phyloP scores from a whole-genome alignment of 2,888 invertebrate species.

The Scelioninae gen. 1 region DNA sequence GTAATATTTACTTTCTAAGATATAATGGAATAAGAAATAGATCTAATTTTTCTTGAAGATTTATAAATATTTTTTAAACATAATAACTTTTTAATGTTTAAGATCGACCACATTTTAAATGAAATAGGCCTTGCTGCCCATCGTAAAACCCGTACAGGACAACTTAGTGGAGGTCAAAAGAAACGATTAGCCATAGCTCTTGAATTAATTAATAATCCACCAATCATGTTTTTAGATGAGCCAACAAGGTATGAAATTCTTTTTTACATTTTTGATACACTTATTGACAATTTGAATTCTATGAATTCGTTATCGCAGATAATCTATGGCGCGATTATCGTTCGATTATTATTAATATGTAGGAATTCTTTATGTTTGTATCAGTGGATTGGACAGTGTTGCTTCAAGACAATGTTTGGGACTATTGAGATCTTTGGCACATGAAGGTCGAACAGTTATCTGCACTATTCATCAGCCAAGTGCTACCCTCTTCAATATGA shows the following conservation, averaged over 20 bases:
- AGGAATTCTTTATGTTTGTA: conserved; percentile 75
- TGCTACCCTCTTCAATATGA: conserved; percentile 93
- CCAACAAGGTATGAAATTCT: conserved; percentile 90
- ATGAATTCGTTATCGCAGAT: conserved; percentile 8
- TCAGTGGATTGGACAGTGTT: conserved; percentile 91
- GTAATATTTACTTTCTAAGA: too few relatives aligned
- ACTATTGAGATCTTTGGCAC: conserved; percentile 91
- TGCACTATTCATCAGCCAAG: conserved; percentile 97
- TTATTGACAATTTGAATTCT: conserved; percentile 1
- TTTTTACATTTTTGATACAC: background rate
- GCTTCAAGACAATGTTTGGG: conserved; percentile 93
- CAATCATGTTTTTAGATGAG: conserved; percentile 96
- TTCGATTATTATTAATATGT: conserved; percentile 1
- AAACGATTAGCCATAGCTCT: conserved; percentile 95
- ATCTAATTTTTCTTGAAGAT: too few relatives aligned
- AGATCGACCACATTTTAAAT: conserved; percentile 92
- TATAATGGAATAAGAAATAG: too few relatives aligned
- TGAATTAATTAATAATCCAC: conserved; percentile 95
- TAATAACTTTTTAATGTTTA: conserved; percentile 73
- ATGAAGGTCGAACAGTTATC: conserved; percentile 93
- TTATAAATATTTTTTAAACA: too few relatives aligned
- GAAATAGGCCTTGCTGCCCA: conserved; percentile 90
- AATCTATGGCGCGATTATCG: background rate
- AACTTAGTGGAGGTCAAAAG: conserved; percentile 94
- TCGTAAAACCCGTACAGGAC: conserved; percentile 88